A percentile compares a stretch with the other conserved stretches of the same genome.
Evolutionary conservation across 2,888 invertebrate genomes (phyloP).

Genomic region (Mimachlamys varia): DNA sequence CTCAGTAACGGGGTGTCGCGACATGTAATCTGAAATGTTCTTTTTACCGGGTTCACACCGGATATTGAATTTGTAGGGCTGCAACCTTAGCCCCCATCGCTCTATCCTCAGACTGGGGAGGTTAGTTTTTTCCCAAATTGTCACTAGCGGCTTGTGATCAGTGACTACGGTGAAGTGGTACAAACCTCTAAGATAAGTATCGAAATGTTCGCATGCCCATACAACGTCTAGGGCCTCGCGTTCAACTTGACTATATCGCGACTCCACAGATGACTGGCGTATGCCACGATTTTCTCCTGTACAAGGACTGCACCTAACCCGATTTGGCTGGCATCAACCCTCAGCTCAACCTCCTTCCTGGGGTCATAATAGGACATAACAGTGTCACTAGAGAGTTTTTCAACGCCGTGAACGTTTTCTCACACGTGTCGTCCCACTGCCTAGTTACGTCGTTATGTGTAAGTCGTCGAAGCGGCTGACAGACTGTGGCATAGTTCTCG

Average conservation of each 20-base stretch:
- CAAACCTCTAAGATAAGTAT: conserved; percentile 58
- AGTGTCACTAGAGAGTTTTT: conserved; percentile 49
- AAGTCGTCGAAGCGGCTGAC: conserved; percentile 57
- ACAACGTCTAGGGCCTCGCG: conserved; percentile 59
- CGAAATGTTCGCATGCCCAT: conserved; percentile 63
- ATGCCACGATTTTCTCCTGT: conserved; percentile 48
- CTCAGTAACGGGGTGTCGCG: conserved; percentile 57
- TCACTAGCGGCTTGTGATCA: conserved; percentile 63
- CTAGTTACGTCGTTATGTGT: conserved; percentile 53
- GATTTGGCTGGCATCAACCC: conserved; percentile 59
- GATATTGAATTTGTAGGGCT: conserved; percentile 59
- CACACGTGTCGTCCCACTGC: conserved; percentile 52
- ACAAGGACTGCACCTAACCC: conserved; percentile 52
- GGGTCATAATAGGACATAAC: conserved; percentile 56
- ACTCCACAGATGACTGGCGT: too few species aligned
- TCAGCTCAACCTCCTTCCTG: conserved; percentile 45
- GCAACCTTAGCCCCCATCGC: conserved; percentile 53
- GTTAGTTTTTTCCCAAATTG: conserved; percentile 52
- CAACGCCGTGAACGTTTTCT: conserved; percentile 52
- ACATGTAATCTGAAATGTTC: conserved; percentile 66
- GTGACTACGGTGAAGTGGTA: conserved; percentile 58
- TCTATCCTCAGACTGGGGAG: conserved; percentile 60
- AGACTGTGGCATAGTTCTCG: conserved; percentile 55
- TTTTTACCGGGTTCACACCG: conserved; percentile 58
- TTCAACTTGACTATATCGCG: conserved; percentile 60